Conservation (phyloP, 1,140 invertebrate genomes). For the Probaryconus sp. region DNA sequence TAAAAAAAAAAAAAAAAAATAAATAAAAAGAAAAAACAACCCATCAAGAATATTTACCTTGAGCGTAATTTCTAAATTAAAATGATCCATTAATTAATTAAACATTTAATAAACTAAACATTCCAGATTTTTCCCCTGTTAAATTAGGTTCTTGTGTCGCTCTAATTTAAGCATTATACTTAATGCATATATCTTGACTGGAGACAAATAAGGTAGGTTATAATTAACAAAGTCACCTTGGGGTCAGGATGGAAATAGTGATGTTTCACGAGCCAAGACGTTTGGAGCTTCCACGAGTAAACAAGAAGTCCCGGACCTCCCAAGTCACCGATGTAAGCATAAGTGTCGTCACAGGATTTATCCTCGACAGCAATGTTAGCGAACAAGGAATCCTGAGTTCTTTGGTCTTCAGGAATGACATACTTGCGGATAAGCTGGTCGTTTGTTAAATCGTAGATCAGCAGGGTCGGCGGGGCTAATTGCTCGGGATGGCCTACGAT, state of each 20-base stretch:
- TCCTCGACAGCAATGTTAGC: constrained; percentile 87
- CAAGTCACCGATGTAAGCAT: constrained; percentile 83
- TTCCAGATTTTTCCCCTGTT: too few relatives aligned
- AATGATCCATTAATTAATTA: too few relatives aligned
- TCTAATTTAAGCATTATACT: too few relatives aligned
- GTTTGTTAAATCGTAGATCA: constrained; percentile 86
- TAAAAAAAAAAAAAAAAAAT: too few relatives aligned
- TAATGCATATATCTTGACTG: too few relatives aligned
- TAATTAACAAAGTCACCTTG: too few relatives aligned
- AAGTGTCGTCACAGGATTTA: constrained; percentile 82
- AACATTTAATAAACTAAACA: too few relatives aligned
- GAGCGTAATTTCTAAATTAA: too few relatives aligned
- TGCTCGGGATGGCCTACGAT: constrained; percentile 80
- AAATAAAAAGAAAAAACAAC: too few relatives aligned
- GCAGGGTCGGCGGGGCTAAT: constrained; percentile 80
- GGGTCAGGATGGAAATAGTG: constrained; percentile 86
- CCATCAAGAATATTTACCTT: too few relatives aligned
- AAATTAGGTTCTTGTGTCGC: too few relatives aligned
- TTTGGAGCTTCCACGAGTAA: constrained; percentile 83
- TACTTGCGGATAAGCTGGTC: constrained; percentile 83
- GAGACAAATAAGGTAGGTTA: too few relatives aligned
- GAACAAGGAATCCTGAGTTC: constrained; percentile 84
- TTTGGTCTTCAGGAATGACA: constrained; percentile 81
- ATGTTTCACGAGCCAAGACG: constrained; percentile 84
- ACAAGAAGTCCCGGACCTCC: constrained; percentile 83